Base-by-base conservation (phyloP, 2,797 vertebrate species). In the Pachyuromys duprasi region DNA sequence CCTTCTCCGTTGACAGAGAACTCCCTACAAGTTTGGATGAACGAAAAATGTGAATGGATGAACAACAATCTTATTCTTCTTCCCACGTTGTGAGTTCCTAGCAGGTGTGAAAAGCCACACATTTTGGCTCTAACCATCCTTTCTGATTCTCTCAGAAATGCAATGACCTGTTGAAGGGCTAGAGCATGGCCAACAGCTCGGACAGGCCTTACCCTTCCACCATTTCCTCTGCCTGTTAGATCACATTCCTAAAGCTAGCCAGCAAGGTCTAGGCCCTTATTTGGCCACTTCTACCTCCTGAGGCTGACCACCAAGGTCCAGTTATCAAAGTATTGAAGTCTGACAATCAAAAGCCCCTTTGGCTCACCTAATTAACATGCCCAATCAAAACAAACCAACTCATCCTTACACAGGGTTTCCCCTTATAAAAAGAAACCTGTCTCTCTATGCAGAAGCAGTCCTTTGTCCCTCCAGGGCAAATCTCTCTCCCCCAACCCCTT, bases 71-170 rank as follows among this genome's bases (percentile, higher is more conserved):
- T 9, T 18, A 26, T 26, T 22, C 2, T 15, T 92, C 53, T 94
- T 67, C 57, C 33, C 11, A 9, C 15, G 4, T 2, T 0, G 0
- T 39, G 60, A 53, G 42, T 28, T 24, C 39, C 22, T 81, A 8
- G 20, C 55, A 72, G 26, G 31, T 26, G 7, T 6, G 42, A 65
- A 33, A 39, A 24, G 24, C 28, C 72, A 60, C 55, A 88, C 55
- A 39, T 65, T 14, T 75, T 53, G 69, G 26, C 53, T 42, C 69
- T 18, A 7, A 3, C 11, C 17, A 13, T 87, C 70, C 75, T 72
- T 75, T 88, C 91, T 86, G 57, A 82, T 60, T 89, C 93, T 53
- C 42, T 83, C 20, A 45, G 17, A 65, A 24, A 33, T 33, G 62
- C 28, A 65, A 42, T 20, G 20, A 65, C 17, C 81, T 33, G n/a